Evolutionary conservation across 2,113 vertebrate species (phyloP).

Genomic region (Phalacrocorax carbo): DNA sequence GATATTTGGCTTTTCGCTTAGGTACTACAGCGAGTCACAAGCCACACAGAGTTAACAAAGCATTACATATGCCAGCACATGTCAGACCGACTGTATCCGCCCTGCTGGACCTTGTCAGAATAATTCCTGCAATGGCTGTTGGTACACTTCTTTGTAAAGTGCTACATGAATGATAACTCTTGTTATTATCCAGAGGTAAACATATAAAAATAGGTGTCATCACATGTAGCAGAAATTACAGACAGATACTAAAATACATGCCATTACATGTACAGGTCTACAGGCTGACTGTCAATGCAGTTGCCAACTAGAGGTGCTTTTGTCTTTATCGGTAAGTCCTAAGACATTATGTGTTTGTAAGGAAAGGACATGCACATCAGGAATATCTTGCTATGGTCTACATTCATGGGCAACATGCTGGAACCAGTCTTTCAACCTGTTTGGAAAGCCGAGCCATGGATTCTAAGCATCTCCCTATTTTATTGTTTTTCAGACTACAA

Average conservation of each 20-base stretch:
- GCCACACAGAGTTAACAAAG: background rate
- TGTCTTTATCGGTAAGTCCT: background rate
- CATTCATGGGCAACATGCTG: background rate
- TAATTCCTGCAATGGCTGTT: background rate
- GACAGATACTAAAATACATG: background rate
- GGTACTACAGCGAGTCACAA: background rate
- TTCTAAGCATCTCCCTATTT: conserved; percentile 5
- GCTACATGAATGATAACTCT: background rate
- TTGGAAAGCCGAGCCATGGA: background rate
- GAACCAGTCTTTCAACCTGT: background rate
- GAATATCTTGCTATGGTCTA: background rate
- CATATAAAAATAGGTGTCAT: background rate
- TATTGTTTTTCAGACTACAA: conserved; percentile 43
- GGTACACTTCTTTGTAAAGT: background rate
- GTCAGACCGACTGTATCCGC: background rate
- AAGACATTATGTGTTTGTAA: background rate
- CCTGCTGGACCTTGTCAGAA: background rate
- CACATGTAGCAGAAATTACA: background rate
- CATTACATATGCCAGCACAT: rapidly evolving
- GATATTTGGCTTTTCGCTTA: background rate
- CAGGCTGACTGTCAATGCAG: background rate
- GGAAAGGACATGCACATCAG: background rate
- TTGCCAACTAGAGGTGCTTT: background rate
- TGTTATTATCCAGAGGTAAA: background rate
- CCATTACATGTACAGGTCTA: background rate